Evolutionary conservation across 92 coral and sea anemone genomes (phyloP).

Genomic region (Phenganax stokvisi): DNA sequence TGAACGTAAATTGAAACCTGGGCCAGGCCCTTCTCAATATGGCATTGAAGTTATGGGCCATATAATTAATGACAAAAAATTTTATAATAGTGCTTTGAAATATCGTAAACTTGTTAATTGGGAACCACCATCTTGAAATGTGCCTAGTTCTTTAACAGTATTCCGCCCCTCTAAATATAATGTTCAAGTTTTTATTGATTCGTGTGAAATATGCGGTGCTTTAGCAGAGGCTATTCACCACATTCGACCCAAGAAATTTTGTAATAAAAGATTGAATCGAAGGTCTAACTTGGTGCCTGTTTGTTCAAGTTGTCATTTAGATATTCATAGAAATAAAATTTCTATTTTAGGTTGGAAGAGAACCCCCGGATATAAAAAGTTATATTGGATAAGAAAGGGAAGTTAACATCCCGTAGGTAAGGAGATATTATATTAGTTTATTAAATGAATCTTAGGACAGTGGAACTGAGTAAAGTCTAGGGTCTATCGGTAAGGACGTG

Average conservation of each 20-base stretch:
- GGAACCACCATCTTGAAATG: slow-evolving; percentile 33
- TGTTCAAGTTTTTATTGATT: slow-evolving; percentile 37
- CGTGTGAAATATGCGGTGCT: slow-evolving; percentile 44
- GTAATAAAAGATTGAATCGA: slow-evolving; percentile 19
- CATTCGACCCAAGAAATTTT: slow-evolving; percentile 36
- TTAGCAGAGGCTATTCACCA: slow-evolving; percentile 42
- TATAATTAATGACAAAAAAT: slow-evolving; percentile 37
- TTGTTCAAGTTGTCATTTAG: slow-evolving; percentile 43
- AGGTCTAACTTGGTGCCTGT: slow-evolving; percentile 41
- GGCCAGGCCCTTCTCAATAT: slow-evolving; percentile 44
- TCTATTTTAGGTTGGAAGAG: slow-evolving; percentile 46
- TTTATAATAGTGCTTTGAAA: slow-evolving; percentile 41
- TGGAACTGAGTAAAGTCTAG: slow-evolving; percentile 45
- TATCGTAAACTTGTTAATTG: slow-evolving; percentile 42
- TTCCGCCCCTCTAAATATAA: slow-evolving; percentile 42
- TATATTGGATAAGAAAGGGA: slow-evolving; percentile 18
- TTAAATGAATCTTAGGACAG: slow-evolving; percentile 45
- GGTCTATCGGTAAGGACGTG: slow-evolving; percentile 40
- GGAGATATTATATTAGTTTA: slow-evolving; percentile 42
- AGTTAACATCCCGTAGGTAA: no score
- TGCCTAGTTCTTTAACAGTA: slow-evolving; percentile 43
- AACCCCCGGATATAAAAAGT: slow-evolving; percentile 33
- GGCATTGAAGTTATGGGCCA: slow-evolving; percentile 43
- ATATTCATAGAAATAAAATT: slow-evolving; percentile 43
- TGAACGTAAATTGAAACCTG: no score